Evolutionary conservation across 2,113 vertebrate genomes (phyloP).

Genomic region (Blennius ocellaris): DNA sequence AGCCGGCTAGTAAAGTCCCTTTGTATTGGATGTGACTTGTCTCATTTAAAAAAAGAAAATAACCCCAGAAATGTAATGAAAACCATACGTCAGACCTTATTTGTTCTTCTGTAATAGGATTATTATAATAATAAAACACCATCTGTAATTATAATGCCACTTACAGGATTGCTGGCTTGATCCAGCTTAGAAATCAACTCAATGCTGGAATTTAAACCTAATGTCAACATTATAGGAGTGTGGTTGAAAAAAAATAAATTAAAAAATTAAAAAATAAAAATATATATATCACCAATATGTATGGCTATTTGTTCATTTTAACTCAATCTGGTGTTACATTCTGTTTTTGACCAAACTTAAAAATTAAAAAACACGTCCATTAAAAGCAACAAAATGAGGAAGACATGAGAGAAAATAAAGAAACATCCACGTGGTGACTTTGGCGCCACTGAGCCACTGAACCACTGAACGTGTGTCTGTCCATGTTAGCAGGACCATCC

Average conservation of each 20-base stretch:
- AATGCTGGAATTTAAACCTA: background rate
- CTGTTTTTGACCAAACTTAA: no score
- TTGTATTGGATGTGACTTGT: slow-evolving; percentile 43
- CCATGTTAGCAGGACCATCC: slow-evolving; percentile 68
- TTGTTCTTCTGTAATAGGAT: slow-evolving; percentile 78
- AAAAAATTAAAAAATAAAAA: no score
- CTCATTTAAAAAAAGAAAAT: slow-evolving; percentile 34
- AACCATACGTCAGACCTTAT: slow-evolving; percentile 52
- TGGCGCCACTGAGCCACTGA: no score
- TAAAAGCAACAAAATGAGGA: background rate
- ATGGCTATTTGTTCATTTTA: no score
- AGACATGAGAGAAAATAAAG: slow-evolving; percentile 1
- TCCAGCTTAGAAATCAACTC: slow-evolving; percentile 48
- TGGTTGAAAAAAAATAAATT: no score
- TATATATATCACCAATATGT: no score
- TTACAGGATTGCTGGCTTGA: slow-evolving; percentile 54
- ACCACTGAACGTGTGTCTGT: slow-evolving; percentile 63
- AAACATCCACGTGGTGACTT: slow-evolving; percentile 1
- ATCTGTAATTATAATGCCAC: slow-evolving; percentile 58
- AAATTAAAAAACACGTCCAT: no score
- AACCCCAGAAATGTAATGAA: slow-evolving; percentile 50
- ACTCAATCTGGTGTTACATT: no score
- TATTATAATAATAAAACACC: slow-evolving; percentile 67
- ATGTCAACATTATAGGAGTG: no score
- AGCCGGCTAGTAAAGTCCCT: slow-evolving; percentile 52